These are phyloP conservation scores for Pedetes capensis DNA, from an alignment of 2,113 vertebrate genomes.

Conservation along the genomic window DNA sequence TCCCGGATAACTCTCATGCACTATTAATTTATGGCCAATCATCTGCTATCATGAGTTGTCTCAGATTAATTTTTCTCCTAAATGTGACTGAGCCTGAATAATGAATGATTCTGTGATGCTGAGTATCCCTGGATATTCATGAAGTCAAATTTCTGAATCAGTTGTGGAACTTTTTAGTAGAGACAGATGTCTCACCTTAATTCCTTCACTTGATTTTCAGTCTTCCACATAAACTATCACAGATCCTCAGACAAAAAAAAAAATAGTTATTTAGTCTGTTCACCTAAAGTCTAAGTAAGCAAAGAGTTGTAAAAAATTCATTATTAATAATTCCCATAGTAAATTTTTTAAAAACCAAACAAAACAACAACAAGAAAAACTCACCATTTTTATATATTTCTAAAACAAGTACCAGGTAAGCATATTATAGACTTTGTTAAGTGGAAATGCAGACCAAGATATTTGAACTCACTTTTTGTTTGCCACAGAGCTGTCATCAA, in stretches of 20 bases:
- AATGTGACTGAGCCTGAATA: neutral
- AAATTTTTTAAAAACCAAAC: no score
- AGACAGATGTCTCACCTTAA: neutral
- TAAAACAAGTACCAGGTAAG: neutral
- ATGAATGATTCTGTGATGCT: neutral
- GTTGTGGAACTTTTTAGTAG: neutral
- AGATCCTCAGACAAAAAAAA: neutral
- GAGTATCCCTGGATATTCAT: neutral
- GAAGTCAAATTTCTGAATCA: neutral
- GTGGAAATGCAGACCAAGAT: neutral
- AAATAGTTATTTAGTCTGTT: neutral
- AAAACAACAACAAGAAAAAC: neutral
- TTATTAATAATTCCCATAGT: neutral
- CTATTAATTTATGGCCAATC: neutral
- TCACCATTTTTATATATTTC: neutral
- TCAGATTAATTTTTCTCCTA: neutral
- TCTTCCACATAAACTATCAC: neutral
- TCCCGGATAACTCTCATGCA: neutral
- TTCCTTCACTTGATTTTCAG: neutral
- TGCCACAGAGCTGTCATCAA: neutral
- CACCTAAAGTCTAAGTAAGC: neutral
- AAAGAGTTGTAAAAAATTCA: neutral
- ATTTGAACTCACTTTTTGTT: neutral
- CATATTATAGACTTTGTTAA: neutral
- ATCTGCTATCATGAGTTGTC: neutral